Base-by-base conservation (phyloP, 2,888 invertebrate species). In the Agrochola circellaris region DNA sequence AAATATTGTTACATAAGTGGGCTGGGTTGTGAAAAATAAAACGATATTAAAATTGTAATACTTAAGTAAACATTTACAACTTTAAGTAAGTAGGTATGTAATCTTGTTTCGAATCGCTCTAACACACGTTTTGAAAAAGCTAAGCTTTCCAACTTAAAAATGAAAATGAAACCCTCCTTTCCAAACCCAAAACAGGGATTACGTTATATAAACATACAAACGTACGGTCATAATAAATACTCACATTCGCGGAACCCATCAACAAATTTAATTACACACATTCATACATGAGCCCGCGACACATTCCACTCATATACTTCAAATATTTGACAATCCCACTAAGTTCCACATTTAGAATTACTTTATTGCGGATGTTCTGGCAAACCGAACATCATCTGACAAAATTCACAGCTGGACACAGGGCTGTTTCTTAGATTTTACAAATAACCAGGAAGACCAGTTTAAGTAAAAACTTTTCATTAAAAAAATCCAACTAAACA, bases 251-350 rank as follows among this genome's bases (percentile, higher is more conserved):
- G 48, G 61, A 78, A 78, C 60, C 54, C 56, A 68, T 69, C 60
- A 68, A 66, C 60, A 56, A 68, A 79, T 83, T 67, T 71, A 83
- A 81, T 72, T 68, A 68, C 67, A 48, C 58, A 65, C 68, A n/a
- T 72, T 79, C 48, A 73, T 45, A 60, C 48, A 56, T 20, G 48
- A 58, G 42, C 42, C 34, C 54, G 17, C 54, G 75, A 30, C 34
- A 82, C 34, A 68, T 58, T 76, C 51, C 34, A 45, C 58, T 45
- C 48, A 26, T 64, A 8, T 68, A 51, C 42, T 75, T 26, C 58
- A 38, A 17, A 75, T 65, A 74, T 65, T 58, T 81, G 9, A 58
- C 34, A 64, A 74, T 58, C 56, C 56, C 23, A 61, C n/a, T 42
- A 30, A 8, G 3, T 17, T 42, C 1, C 60, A 45, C 8, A 42